These are phyloP conservation scores for Rhingia campestris DNA, from an alignment of 2,888 invertebrate genomes.

Conservation along the genomic window DNA sequence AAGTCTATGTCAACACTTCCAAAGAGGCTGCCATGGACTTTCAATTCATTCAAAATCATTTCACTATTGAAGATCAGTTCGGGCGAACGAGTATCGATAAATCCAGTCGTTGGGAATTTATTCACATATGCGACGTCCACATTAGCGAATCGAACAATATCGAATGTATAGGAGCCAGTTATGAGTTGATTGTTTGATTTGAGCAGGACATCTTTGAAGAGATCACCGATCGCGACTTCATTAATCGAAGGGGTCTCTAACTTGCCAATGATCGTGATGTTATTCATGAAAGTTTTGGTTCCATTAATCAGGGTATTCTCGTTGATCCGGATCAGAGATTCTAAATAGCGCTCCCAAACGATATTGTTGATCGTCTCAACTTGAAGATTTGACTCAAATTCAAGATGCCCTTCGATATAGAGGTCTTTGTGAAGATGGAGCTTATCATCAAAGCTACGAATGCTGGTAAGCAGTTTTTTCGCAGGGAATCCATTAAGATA, in stretches of 20 bases:
- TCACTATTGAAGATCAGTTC: conserved; percentile 75
- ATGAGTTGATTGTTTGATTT: conserved; percentile 77
- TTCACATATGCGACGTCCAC: conserved; percentile 78
- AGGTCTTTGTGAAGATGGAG: conserved; percentile 79
- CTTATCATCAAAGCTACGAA: conserved; percentile 58
- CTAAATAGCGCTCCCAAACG: conserved; percentile 76
- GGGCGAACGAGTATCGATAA: conserved; percentile 76
- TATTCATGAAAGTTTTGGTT: conserved; percentile 75
- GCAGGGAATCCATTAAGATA: conserved; percentile 78
- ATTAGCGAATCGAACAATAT: conserved; percentile 74
- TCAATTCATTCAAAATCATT: conserved; percentile 75
- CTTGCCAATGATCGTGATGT: conserved; percentile 75
- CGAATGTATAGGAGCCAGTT: conserved; percentile 77
- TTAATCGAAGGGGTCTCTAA: conserved; percentile 76
- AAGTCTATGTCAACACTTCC: conserved; percentile 69
- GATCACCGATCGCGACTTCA: conserved; percentile 73
- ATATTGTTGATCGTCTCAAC: conserved; percentile 77
- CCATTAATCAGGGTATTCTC: conserved; percentile 77
- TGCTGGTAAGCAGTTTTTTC: conserved; percentile 76
- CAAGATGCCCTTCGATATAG: conserved; percentile 78
- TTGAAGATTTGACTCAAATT: conserved; percentile 76
- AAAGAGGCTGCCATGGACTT: conserved; percentile 75
- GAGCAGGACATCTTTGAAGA: conserved; percentile 77
- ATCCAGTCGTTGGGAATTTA: conserved; percentile 68
- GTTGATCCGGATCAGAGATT: conserved; percentile 75